Percentiles rank a stretch among this genome's conserved stretches.
Conservation (phyloP, 2,888 invertebrate species). For the Meiosimyza platycephala region DNA sequence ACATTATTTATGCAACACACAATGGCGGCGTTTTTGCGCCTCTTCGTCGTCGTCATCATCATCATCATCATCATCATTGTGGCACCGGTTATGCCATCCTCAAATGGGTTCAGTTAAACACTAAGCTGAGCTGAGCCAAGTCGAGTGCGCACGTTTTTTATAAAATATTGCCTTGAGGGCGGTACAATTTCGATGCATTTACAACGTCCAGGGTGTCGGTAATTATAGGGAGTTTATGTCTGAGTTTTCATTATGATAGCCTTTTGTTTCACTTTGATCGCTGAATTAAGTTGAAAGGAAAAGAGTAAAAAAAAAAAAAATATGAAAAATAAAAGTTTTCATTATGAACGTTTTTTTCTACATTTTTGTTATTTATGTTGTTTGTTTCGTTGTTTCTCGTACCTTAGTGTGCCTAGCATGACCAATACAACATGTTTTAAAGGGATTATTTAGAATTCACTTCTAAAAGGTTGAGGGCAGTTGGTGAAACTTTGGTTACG, state of each 20-base stretch:
- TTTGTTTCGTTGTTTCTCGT: no score
- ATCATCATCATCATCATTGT: background rate
- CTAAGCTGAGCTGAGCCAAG: constrained; percentile 7
- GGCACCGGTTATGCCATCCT: no score
- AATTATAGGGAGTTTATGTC: constrained; percentile 68
- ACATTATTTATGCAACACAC: constrained; percentile 30
- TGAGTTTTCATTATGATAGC: constrained; percentile 64
- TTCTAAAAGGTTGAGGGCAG: no score
- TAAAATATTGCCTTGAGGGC: constrained; percentile 63
- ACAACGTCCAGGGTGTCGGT: constrained; percentile 66
- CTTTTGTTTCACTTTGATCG: constrained; percentile 55
- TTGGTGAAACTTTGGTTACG: no score
- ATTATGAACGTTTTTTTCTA: background rate
- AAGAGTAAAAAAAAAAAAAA: background rate
- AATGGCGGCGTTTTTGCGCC: constrained; percentile 20
- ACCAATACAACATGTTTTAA: no score
- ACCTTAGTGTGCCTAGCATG: background rate
- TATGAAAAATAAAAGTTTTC: background rate
- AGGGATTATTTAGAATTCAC: no score
- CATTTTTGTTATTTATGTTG: no score
- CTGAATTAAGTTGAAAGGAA: constrained; percentile 57
- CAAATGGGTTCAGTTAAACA: background rate
- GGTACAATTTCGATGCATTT: constrained; percentile 66
- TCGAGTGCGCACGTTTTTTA: constrained; percentile 48
- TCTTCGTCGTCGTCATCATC: constrained; percentile 12